Evolutionary conservation across 2,888 invertebrate species (phyloP).

Genomic region (Bembecia ichneumoniformis): DNA sequence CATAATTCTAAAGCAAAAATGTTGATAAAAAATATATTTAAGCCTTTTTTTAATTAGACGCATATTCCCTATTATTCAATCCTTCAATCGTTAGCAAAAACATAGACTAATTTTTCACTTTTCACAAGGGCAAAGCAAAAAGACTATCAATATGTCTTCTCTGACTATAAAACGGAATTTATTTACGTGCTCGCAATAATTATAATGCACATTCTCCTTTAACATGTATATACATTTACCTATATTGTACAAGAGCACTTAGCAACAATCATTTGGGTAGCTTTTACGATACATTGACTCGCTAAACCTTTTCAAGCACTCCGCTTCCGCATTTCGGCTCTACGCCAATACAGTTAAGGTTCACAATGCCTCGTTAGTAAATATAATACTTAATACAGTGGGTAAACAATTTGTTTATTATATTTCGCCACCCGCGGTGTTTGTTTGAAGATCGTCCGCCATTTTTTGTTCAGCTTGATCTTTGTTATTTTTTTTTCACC

Average conservation of each 20-base stretch:
- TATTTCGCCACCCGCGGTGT: constrained; percentile 37
- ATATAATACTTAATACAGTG: not conserved
- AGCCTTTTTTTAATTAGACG: too few species aligned
- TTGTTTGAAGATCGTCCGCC: constrained; percentile 32
- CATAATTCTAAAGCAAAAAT: too few species aligned
- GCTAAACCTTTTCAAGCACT: constrained; percentile 2
- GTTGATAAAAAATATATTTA: too few species aligned
- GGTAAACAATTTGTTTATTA: constrained; percentile 11
- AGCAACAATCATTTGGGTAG: constrained; percentile 21
- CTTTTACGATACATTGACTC: constrained; percentile 13
- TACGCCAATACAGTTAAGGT: not conserved
- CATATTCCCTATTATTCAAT: too few species aligned
- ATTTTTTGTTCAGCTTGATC: constrained; percentile 18
- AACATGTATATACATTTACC: too few species aligned
- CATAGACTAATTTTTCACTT: too few species aligned
- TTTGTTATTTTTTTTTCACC: constrained; percentile 26
- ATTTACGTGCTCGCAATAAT: too few species aligned
- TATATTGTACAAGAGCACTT: constrained; percentile 12
- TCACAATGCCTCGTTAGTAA: not conserved
- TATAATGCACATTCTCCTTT: too few species aligned
- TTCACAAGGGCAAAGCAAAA: too few species aligned
- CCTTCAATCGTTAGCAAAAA: too few species aligned
- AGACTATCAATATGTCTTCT: too few species aligned
- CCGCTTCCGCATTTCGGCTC: not conserved
- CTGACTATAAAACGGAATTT: too few species aligned